Evolutionary conservation across 2,888 invertebrate species (phyloP).

Genomic region (Brachyopa scutellaris): DNA sequence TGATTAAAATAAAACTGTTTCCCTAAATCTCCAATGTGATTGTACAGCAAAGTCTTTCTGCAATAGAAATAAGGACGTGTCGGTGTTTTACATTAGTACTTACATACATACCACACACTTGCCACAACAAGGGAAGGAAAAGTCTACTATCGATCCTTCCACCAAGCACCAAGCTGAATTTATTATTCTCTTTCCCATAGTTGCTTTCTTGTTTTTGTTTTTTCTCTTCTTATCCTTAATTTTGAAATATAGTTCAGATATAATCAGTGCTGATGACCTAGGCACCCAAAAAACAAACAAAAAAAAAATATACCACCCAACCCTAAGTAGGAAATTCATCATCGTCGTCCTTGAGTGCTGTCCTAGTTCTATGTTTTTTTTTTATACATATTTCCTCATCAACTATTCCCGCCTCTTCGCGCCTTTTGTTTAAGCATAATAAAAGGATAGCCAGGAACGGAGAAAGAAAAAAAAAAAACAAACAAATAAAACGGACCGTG

Average conservation of each 20-base stretch:
- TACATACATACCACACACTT: background rate
- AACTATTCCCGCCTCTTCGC: conserved; percentile 30
- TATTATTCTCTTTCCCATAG: conserved; percentile 5
- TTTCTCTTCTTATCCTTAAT: conserved; percentile 23
- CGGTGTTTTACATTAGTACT: background rate
- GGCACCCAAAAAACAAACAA: conserved; percentile 15
- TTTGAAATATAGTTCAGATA: conserved; percentile 62
- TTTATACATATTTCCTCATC: conserved; percentile 42
- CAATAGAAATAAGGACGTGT: background rate
- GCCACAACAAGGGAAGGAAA: background rate
- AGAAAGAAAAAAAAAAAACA: conserved; percentile 6
- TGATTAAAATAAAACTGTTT: background rate
- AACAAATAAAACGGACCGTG: conserved; percentile 4
- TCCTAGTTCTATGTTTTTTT: conserved; percentile 11
- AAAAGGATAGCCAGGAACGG: background rate
- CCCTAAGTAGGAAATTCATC: conserved; percentile 58
- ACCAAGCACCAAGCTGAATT: conserved; percentile 44
- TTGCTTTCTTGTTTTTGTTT: background rate
- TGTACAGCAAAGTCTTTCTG: no score
- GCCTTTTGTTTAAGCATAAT: conserved; percentile 31
- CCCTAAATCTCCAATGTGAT: background rate
- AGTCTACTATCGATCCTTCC: no score
- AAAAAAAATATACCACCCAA: no score
- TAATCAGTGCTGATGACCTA: conserved; percentile 68
- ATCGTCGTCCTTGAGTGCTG: conserved; percentile 50